Base-by-base conservation (phyloP, 2,888 invertebrate species). In the Cheilosia scutellata region DNA sequence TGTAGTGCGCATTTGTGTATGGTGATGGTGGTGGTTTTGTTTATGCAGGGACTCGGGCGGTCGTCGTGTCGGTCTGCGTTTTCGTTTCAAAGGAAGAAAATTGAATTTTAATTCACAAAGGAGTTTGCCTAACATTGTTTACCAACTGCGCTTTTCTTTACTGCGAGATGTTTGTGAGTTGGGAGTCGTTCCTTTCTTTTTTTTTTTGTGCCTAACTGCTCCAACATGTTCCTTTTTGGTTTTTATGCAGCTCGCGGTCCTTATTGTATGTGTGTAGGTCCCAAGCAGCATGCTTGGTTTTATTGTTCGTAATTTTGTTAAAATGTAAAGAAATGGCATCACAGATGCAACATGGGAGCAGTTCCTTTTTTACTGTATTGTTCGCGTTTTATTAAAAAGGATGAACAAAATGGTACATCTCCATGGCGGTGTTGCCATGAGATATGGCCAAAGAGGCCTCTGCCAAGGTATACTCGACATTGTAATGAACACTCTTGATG, bases 101-200 rank as follows among this genome's bases (percentile, higher is more conserved):
- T 86, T 86, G 82, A 82, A 82, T 86, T 86, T 86, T 86, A 86
- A 86, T 86, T 86, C 86, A 86, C 86, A 86, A 86, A 86, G 86
- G 86, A 86, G 86, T 86, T 82, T 86, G 82, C 82, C 76, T 82
- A 86, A 86, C 86, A 86, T 86, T 86, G 86, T 86, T 86, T 86
- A 86, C 86, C 86, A 86, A 86, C 76, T 86, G 86, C 86, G 86
- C 86, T 86, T 86, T 86, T 86, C 83, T 79, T 83, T 74, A 25
- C 71, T 53, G 71, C 9, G 51, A 47, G 37, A 40, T 75, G 63
- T 80, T 79, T 75, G 33, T 60, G 33, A 62, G 58, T 20, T 29
- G 49, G 49, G 40, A 79, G 53, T 7, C 25, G 20, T 55, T 51
- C 47, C 63, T 29, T 51, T 55, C 53, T 4, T 11, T 71, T 68